Evolutionary conservation across 2,888 invertebrate species (phyloP), one percentile per base, ranked within the genome.

Genomic region (Caenorhabditis virilis): DNA sequence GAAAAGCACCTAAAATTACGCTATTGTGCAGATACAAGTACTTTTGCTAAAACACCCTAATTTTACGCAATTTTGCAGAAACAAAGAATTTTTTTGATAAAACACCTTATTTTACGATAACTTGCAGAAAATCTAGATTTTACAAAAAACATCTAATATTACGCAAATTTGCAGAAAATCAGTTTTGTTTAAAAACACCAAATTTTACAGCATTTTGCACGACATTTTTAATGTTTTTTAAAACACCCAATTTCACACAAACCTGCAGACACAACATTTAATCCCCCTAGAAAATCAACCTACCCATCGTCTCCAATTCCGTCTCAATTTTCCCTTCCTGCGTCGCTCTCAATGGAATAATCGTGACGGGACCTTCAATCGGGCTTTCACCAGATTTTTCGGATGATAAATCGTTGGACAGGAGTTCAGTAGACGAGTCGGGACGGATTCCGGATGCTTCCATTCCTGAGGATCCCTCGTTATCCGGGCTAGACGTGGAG

Each of bases 361-460:
- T 63, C 3, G 57, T 54, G 27, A 63, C 36, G 1, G 57, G 49
- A 1, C 57, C 57, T 5, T 49, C 41, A 27, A 63, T 53, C 0
- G 61, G 61, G n/a, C 16, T 36, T 9, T 36, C 36, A n/a, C n/a
- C n/a, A n/a, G n/a, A n/a, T n/a, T n/a, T n/a, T n/a, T n/a, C n/a
- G n/a, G n/a, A n/a, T 2, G 42, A 20, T 5, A 20, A 38, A 20
- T 38, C 38, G 5, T 42, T 23, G 22, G 42, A 23, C 23, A 42
- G 25, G 2, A 42, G 15, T 42, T 42, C 42, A 13, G 20, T 23
- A 5, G 42, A 42, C 20, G 42, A 42, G 15, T 42, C 42, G 15
- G 42, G 25, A 18, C 16, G 13, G 23, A 22, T 23, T 5, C 23
- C 42, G 2, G 42, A 42, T 23, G 23, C 42, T 23, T 42, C 42